Base-by-base conservation (phyloP, 1,140 invertebrate species). In the Caenorhabditis briggsae region DNA sequence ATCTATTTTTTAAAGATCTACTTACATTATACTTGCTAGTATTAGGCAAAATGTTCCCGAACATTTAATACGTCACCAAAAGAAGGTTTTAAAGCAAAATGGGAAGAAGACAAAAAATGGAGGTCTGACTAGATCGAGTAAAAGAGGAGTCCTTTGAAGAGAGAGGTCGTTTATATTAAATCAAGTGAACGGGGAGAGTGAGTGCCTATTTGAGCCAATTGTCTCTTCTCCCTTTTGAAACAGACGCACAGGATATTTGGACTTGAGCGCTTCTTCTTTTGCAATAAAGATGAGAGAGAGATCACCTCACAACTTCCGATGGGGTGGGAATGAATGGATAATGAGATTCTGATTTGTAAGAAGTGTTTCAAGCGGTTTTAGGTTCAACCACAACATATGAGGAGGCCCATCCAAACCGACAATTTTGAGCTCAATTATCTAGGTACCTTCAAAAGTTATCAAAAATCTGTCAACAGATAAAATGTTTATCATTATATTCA, bases 41-140 rank as follows among this genome's bases (percentile, higher is more conserved):
- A 23, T 48, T 55, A 6, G 46, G 65, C 7, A 85, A 7, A 53
- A 64, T 70, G 78, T 78, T 84, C 20, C 46, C 83, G 23, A 84
- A 61, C 83, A 84, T 84, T 46, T 33, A 50, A 33, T 33, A 41
- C 14, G 23, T 11, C 61, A 41, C 8, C 9, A 64, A 9, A 16
- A n/a, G n/a, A 33, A 14, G 58, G 11, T 23, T 20, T 33, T 33
- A 33, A 33, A 33, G 33, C 58, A 23, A 59, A 59, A 59, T 14
- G 20, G 58, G 14, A 23, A 64, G 8, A 64, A 41, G 8, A 53
- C 9, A 53, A 53, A 53, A 53, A 53, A 53, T 53, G 9, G 50
- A 53, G 16, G 56, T 16, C 16, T n/a, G n/a, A 18, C 6, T 7
- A 58, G 18, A 58, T 58, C 16, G 12, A n/a, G 18, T 14, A 58